Conservation (phyloP, 1,140 invertebrate species). For the Drosophila mayri region DNA sequence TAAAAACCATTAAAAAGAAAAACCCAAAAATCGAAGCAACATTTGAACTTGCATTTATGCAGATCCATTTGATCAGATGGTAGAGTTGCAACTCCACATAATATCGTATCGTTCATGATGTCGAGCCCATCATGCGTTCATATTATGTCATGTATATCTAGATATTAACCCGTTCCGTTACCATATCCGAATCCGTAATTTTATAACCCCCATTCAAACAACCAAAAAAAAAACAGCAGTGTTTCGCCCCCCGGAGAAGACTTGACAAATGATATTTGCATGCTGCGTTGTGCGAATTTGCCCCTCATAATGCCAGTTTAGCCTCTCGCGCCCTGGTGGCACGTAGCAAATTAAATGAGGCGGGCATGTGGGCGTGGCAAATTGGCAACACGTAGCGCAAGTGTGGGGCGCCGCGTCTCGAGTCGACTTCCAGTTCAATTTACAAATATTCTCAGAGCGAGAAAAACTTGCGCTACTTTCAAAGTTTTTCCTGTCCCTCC, state of each 20-base stretch:
- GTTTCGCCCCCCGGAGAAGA: background rate
- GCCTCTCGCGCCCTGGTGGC: slow-evolving; percentile 14
- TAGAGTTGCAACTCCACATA: slow-evolving; percentile 85
- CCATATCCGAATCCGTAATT: slow-evolving; percentile 31
- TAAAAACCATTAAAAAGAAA: slow-evolving; percentile 54
- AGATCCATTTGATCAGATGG: slow-evolving; percentile 83
- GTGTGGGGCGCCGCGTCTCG: slow-evolving; percentile 22
- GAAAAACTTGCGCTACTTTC: slow-evolving; percentile 69
- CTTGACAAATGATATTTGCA: slow-evolving; percentile 65
- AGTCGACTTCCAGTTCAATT: slow-evolving; percentile 72
- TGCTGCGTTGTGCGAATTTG: slow-evolving; percentile 58
- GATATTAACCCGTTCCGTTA: slow-evolving; percentile 35
- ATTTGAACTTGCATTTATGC: slow-evolving; percentile 82
- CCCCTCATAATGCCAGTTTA: slow-evolving; percentile 38
- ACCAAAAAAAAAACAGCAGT: background rate
- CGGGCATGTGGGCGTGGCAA: slow-evolving; percentile 57
- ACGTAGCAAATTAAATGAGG: slow-evolving; percentile 78
- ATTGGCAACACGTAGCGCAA: slow-evolving; percentile 69
- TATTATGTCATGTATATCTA: slow-evolving; percentile 73
- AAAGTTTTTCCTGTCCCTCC: slow-evolving; percentile 47
- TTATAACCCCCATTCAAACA: background rate
- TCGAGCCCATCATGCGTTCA: slow-evolving; percentile 78
- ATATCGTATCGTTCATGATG: slow-evolving; percentile 80
- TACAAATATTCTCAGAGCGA: slow-evolving; percentile 62
- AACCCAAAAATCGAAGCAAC: slow-evolving; percentile 63